Conservation (phyloP, 2,888 invertebrate species). For the Drosophila cyrtoloma region DNA sequence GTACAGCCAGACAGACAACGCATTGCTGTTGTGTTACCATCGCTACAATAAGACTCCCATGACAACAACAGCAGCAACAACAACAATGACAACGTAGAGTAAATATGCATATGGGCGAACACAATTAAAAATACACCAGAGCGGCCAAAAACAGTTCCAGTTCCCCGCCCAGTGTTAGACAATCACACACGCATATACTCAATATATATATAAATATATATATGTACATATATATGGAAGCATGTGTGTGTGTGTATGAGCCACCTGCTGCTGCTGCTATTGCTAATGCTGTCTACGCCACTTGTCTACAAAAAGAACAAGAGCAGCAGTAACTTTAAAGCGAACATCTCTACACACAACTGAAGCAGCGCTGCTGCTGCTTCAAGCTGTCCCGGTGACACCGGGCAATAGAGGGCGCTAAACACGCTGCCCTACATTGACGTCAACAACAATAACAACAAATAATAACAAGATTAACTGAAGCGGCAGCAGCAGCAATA, state of each 20-base stretch:
- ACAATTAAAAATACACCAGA: slow-evolving; percentile 69
- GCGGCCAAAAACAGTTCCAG: slow-evolving; percentile 42
- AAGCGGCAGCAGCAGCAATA: slow-evolving; percentile 24
- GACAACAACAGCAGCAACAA: slow-evolving; percentile 51
- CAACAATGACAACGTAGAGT: slow-evolving; percentile 42
- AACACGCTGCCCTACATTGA: slow-evolving; percentile 44
- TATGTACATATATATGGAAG: slow-evolving; percentile 22
- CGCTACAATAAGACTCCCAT: slow-evolving; percentile 60
- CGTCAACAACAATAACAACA: slow-evolving; percentile 16
- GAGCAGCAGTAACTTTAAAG: slow-evolving; percentile 38
- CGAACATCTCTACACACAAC: slow-evolving; percentile 22
- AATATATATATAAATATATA: slow-evolving; percentile 27
- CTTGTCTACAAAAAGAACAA: slow-evolving; percentile 12
- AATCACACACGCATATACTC: slow-evolving; percentile 26
- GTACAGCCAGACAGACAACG: slow-evolving; percentile 13
- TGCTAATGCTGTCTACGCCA: slow-evolving; percentile 28
- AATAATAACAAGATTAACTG: slow-evolving; percentile 22
- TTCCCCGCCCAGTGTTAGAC: slow-evolving; percentile 38
- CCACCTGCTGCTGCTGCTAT: slow-evolving; percentile 70
- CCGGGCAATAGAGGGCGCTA: slow-evolving; percentile 45
- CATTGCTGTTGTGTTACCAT: slow-evolving; percentile 43
- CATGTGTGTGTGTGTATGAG: slow-evolving; percentile 54
- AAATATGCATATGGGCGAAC: slow-evolving; percentile 64
- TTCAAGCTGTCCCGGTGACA: slow-evolving; percentile 73
- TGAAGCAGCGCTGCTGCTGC: slow-evolving; percentile 46